phyloP scores from a whole-genome alignment of 1,140 invertebrate genomes.

The Bombus waltoni region DNA sequence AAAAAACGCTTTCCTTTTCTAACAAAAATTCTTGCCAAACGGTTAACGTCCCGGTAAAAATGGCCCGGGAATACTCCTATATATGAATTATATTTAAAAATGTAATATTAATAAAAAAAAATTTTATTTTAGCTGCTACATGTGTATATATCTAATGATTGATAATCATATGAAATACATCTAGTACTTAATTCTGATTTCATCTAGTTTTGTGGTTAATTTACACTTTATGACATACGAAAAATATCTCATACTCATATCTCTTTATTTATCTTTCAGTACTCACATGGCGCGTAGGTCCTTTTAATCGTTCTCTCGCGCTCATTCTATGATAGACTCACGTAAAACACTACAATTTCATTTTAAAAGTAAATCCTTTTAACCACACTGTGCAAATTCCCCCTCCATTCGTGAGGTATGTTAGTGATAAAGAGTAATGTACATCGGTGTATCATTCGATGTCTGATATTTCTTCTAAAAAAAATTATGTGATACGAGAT shows the following conservation, averaged over 20 bases:
- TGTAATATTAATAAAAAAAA: constrained; percentile 16
- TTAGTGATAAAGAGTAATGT: constrained; percentile 3
- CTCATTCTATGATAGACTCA: constrained; percentile 9
- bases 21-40: constrained; percentile 72
- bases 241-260: background rate
- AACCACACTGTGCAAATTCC: constrained; percentile 7
- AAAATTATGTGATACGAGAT: background rate
- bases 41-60: constrained; percentile 78
- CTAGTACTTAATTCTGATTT: too few species aligned
- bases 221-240: too few species aligned
- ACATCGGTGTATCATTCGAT: background rate
- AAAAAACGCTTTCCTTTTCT: constrained; percentile 65
- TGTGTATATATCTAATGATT: too few species aligned
- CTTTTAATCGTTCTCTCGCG: background rate
- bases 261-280: background rate
- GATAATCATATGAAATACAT: too few species aligned
- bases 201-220: too few species aligned
- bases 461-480: background rate
- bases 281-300: constrained; percentile 27
- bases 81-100: constrained; percentile 23
- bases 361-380: background rate
- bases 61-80: constrained; percentile 64
- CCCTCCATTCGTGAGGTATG: background rate
- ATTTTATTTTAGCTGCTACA: background rate
- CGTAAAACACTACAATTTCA: constrained; percentile 22